Base-by-base conservation (phyloP, 2,113 vertebrate species). In the Notothenia coriiceps region DNA sequence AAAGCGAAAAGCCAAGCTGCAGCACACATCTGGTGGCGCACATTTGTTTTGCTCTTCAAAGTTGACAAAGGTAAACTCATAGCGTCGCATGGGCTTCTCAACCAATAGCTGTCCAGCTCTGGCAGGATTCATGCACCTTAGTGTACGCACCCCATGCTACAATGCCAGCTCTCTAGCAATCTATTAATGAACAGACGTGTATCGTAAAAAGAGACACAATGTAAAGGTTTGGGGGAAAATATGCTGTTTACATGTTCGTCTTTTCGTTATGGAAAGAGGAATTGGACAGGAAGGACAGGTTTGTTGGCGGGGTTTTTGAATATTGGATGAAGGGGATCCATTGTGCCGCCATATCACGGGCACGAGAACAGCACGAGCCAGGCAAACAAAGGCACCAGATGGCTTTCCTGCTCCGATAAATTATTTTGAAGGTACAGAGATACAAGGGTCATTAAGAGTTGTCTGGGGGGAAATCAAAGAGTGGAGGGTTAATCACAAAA, bases 301-400 rank as follows among this genome's bases (percentile, higher is more conserved):
- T 84, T 74, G 57, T 61, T 91, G 88, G 88, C 92, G 93, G 88
- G 86, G 47, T 90, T 86, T 94, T 93, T 86, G 77, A 93, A 94
- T 81, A 80, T 88, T 84, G 69, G 62, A 79, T 91, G 78, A 66
- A n/a, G 43, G 76, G 55, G 14, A 83, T 33, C 65, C 67, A 88
- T 85, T 89, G 90, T 92, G 87, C 63, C n/a, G 73, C 65, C 62
- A 83, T 89, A 93, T 94, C 86, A 88, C 82, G 86, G 83, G 94
- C 95, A 96, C 95, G 94, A 94, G 95, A 90, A 89, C 88, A 94
- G 94, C 95, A 96, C 95, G 94, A 95, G 95, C 93, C 95, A 84
- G 14, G 59, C 33, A 79, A 77, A 94, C 94, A 95, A 95, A 94
- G 88, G 90, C 83, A 87, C 79, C 95, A 96, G 94, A 93, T 96